Conservation (phyloP, 2,797 vertebrate species). For the Lindbergichthys nudifrons region DNA sequence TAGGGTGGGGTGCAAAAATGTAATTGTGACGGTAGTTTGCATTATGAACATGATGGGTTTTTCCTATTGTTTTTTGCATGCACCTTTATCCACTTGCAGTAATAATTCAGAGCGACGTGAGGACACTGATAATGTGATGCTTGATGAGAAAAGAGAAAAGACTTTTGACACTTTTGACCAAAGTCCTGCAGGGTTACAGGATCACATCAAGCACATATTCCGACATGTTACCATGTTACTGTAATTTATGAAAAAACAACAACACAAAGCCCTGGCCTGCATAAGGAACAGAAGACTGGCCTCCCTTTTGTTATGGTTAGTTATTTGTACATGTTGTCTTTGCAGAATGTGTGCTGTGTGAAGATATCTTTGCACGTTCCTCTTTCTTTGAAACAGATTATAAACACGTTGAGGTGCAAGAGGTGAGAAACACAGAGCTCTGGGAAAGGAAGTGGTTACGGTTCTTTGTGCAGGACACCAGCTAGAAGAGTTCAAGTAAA, state of each 20-base stretch:
- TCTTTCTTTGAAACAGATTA: too few relatives aligned
- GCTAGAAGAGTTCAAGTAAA: not conserved
- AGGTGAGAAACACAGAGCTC: not conserved
- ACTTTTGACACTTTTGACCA: not conserved
- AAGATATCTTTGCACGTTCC: not conserved
- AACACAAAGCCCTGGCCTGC: too few relatives aligned
- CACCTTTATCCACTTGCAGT: not conserved
- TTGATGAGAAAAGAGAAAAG: not conserved
- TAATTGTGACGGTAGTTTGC: not conserved
- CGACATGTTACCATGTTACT: too few relatives aligned
- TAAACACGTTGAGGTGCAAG: not conserved
- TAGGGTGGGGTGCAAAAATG: not conserved
- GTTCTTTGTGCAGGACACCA: rapidly evolving
- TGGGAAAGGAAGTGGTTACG: not conserved
- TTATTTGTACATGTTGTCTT: not conserved
- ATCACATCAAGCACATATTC: not conserved
- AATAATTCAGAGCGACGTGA: not conserved
- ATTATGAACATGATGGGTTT: slow-evolving; percentile 11
- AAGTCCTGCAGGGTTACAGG: not conserved
- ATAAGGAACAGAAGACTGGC: not conserved
- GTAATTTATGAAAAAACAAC: too few relatives aligned
- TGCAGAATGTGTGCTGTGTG: not conserved
- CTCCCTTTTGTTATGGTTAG: not conserved
- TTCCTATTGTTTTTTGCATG: not conserved
- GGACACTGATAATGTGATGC: not conserved